A percentile compares a stretch with the other conserved stretches of the same genome.
These are phyloP conservation scores for Cladopsammia gracilis DNA, from an alignment of 64 coral and sea anemone genomes.

Conservation along the genomic window DNA sequence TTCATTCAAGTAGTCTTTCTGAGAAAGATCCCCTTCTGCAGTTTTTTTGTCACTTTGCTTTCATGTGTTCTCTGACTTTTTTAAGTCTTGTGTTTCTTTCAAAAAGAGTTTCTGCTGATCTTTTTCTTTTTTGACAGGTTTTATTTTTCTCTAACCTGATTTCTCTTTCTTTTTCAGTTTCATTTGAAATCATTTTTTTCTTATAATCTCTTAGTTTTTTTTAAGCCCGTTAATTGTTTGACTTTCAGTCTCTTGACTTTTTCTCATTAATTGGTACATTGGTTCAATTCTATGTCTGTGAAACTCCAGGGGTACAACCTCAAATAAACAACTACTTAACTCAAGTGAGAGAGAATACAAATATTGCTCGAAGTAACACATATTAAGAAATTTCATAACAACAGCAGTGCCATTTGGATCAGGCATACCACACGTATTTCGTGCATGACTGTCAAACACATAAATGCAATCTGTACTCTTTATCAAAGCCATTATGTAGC, in stretches of 20 bases:
- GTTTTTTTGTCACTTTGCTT: neutral
- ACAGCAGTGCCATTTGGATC: constrained; percentile 43
- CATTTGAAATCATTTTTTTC: neutral
- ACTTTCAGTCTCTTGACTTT: constrained; percentile 11
- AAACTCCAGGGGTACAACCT: constrained; percentile 43
- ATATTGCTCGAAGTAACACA: constrained; percentile 21
- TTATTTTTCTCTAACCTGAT: constrained; percentile 22
- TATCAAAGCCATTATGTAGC: constrained; percentile 45
- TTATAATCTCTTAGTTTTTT: constrained; percentile 28
- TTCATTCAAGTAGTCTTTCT: constrained; percentile 28
- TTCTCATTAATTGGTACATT: neutral
- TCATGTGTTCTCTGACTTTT: constrained; percentile 9
- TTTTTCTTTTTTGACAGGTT: constrained; percentile 26
- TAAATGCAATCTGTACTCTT: constrained; percentile 27
- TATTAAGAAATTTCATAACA: constrained; percentile 51
- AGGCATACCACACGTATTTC: constrained; percentile 28
- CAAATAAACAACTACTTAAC: constrained; percentile 34
- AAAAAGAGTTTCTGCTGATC: constrained; percentile 23
- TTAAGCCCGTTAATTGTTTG: neutral
- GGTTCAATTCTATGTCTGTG: too few relatives aligned
- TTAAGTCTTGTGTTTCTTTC: constrained; percentile 7
- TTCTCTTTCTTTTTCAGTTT: constrained; percentile 19
- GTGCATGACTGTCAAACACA: constrained; percentile 38
- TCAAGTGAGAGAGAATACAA: constrained; percentile 35
- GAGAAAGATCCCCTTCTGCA: neutral